These are phyloP conservation scores for Myrmecophaga tridactyla DNA, from an alignment of 2,113 vertebrate genomes.

Conservation along the genomic window DNA sequence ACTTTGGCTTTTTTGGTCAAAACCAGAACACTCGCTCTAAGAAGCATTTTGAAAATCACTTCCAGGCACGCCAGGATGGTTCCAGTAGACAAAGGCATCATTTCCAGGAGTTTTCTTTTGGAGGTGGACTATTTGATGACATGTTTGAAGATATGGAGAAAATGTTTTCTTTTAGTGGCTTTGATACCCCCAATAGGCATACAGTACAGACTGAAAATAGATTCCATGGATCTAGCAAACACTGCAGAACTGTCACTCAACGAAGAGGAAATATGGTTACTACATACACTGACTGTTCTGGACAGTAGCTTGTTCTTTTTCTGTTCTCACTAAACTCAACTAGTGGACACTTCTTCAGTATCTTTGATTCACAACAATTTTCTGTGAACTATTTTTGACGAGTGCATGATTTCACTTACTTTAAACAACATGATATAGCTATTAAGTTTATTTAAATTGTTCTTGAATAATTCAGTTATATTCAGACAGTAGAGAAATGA, in stretches of 20 bases:
- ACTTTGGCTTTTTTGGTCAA: slow-evolving; percentile 90
- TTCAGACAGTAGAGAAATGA: slow-evolving; percentile 56
- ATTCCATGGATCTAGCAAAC: slow-evolving; percentile 90
- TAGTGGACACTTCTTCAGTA: slow-evolving; percentile 53
- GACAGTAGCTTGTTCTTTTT: slow-evolving; percentile 78
- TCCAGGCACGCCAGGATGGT: slow-evolving; percentile 87
- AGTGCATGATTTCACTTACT: slow-evolving; percentile 76
- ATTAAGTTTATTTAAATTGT: slow-evolving; percentile 75
- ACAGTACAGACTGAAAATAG: slow-evolving; percentile 84
- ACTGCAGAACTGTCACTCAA: slow-evolving; percentile 97
- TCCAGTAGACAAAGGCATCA: slow-evolving; percentile 86
- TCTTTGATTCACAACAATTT: slow-evolving; percentile 71
- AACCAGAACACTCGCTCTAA: slow-evolving; percentile 87
- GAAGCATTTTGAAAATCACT: slow-evolving; percentile 94
- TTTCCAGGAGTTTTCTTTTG: slow-evolving; percentile 90
- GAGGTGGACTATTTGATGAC: slow-evolving; percentile 91
- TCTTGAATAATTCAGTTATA: slow-evolving; percentile 68
- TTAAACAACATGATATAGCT: slow-evolving; percentile 73
- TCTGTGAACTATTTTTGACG: slow-evolving; percentile 75
- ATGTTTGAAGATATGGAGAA: slow-evolving; percentile 98
- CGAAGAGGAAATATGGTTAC: slow-evolving; percentile 98
- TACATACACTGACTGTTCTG: slow-evolving; percentile 96
- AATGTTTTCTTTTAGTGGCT: slow-evolving; percentile 94
- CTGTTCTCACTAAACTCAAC: not conserved
- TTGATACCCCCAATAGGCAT: slow-evolving; percentile 82